Base-by-base conservation (phyloP, 2,797 vertebrate genomes). In the Columba guinea region DNA sequence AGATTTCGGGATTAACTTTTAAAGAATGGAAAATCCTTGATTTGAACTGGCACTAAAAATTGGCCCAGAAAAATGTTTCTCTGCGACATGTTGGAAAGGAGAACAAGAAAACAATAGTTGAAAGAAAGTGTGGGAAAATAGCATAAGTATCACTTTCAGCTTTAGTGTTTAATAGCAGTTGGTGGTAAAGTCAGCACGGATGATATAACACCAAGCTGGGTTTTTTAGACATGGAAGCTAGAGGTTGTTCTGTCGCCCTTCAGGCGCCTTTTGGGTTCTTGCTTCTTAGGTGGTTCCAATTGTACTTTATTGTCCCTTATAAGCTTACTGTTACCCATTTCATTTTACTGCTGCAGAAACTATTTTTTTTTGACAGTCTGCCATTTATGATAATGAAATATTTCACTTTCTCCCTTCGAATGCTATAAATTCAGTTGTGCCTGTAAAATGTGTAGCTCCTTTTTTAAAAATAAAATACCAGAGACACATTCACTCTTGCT, bases 61-160 rank as follows among this genome's bases (percentile, higher is more conserved):
- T 90, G 52, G n/a, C 77, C 35, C 41, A 70, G 74, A 80, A 77
- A 96, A 91, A 46, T 68, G 35, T 11, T 90, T 79, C 67, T 48
- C 52, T 68, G 48, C 93, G 55, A 51, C 70, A 48, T 30, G 3
- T n/a, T 91, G 80, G 90, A 94, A 96, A 79, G n/a, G 55, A 67
- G 85, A 67, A 70, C 48, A 88, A 67, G 87, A 84, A 96, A 95
- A 93, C 59, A 96, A 68, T 68, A 74, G 44, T 35, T 81, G 51
- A 89, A 86, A 78, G 53, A 30, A 86, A 87, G 16, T 90, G 59
- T 74, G 77, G 85, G 87, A 82, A 95, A 90, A 84, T 59, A 90
- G 44, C 52, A 87, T 10, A 73, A 82, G 67, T 92, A 96, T 94
- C 67, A 79, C 52, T 96, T 96, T 94, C 91, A 91, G 77, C 67